Evolutionary conservation across 2,888 invertebrate genomes (phyloP).

Genomic region (Hedychridium roseum): DNA sequence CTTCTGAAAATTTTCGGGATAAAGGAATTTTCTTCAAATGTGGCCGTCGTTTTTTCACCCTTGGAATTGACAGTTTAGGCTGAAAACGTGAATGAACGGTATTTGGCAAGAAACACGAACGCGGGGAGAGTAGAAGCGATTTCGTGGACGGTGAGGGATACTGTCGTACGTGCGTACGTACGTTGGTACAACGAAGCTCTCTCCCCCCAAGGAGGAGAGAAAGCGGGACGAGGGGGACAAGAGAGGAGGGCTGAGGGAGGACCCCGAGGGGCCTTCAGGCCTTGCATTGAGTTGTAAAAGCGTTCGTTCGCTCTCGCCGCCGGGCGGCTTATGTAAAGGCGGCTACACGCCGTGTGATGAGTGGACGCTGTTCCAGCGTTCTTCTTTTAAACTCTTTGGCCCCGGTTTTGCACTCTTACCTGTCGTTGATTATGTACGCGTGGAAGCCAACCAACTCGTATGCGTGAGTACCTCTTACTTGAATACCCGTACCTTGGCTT

Average conservation of each 20-base stretch:
- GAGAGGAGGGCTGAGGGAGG: conserved; percentile 11
- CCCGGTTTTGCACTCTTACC: conserved; percentile 51
- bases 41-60: too few species aligned
- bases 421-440: conserved; percentile 38
- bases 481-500: conserved; percentile 19
- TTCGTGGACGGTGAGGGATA: conserved; percentile 28
- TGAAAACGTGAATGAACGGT: conserved; percentile 48
- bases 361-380: conserved; percentile 61
- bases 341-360: conserved; percentile 64
- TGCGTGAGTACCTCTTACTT: conserved; percentile 38
- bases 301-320: conserved; percentile 60
- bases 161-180: conserved; percentile 28
- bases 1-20: too few species aligned
- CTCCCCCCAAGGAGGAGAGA: conserved; percentile 23
- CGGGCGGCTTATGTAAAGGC: conserved; percentile 63
- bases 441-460: conserved; percentile 13
- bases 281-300: conserved; percentile 64
- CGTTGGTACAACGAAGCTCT: conserved; percentile 25
- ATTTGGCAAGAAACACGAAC: conserved; percentile 49
- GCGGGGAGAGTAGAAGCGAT: conserved; percentile 52
- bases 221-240: conserved; percentile 20
- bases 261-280: conserved; percentile 45
- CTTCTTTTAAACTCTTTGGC: conserved; percentile 59
- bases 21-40: too few species aligned
- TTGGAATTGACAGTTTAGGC: too few species aligned